A percentile compares a stretch with the other conserved stretches of the same genome.
Conservation (phyloP, 1,140 invertebrate genomes). For the Sarcophaga peregrina region DNA sequence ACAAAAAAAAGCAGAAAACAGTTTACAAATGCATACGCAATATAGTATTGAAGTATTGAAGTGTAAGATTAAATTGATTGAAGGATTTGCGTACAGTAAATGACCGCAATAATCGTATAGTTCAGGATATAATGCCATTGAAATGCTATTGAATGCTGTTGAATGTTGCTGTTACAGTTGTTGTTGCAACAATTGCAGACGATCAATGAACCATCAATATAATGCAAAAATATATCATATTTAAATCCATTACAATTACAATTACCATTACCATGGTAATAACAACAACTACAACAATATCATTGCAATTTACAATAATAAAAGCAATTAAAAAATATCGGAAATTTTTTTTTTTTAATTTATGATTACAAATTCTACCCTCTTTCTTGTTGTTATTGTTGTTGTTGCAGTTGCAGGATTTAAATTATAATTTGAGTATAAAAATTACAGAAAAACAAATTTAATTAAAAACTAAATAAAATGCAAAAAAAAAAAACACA, state of each 20-base stretch:
- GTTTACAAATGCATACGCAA: neutral
- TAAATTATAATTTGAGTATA: too few relatives aligned
- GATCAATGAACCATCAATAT: too few relatives aligned
- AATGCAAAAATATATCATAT: neutral
- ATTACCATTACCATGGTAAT: too few relatives aligned
- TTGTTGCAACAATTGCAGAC: too few relatives aligned
- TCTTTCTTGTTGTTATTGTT: neutral
- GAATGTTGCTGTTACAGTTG: too few relatives aligned
- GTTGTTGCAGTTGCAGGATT: neutral
- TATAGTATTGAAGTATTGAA: constrained; percentile 7
- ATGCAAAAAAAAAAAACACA: too few relatives aligned
- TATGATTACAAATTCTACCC: too few relatives aligned
- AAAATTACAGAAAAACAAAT: too few relatives aligned
- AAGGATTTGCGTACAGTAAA: constrained; percentile 28
- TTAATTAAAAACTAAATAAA: too few relatives aligned
- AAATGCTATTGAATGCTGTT: too few relatives aligned
- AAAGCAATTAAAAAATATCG: constrained; percentile 31
- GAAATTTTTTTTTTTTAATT: neutral
- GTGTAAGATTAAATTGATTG: constrained; percentile 37
- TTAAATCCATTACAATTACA: neutral
- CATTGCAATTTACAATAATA: constrained; percentile 25
- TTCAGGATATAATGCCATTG: neutral
- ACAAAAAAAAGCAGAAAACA: neutral
- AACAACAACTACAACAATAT: neutral
- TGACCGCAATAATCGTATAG: constrained; percentile 11